Base-by-base conservation (phyloP, 2,797 vertebrate genomes). In the Danio choprae region DNA sequence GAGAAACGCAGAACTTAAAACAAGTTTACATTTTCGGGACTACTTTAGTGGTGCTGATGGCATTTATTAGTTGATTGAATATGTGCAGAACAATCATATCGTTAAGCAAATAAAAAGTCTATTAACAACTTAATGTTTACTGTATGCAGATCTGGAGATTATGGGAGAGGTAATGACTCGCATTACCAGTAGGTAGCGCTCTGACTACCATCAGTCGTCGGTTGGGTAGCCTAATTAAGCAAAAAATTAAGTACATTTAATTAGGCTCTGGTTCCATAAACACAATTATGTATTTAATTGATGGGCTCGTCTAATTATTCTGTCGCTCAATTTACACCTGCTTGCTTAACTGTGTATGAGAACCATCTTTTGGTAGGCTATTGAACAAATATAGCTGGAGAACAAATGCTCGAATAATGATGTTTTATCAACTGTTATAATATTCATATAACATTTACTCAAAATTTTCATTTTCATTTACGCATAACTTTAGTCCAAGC, bases 211-310 rank as follows among this genome's bases (percentile, higher is more conserved):
- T 79, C 10, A 40, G 89, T 90, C 91, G 91, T 84, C 93, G 89
- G 94, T 94, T 96, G 89, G 89, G 93, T 93, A 59, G 55, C 29
- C 95, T 96, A 95, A 97, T 97, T 96, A 96, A 95, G 95, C 94
- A 95, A 95, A 95, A 97, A 97, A 96, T 20, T 96, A 94, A 94
- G 94, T 95, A 95, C 93, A 96, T 96, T 93, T 96, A 97, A 97
- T 96, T 94, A 86, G 87, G 88, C 94, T 91, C 91, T 92, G 93
- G 94, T 94, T 93, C 93, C 92, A 95, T 94, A 94, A 95, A 95
- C 93, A 94, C 94, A 95, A 96, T 96, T 96, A 96, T 95, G 95
- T 95, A 96, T 96, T 92, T 92, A 93, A 94, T 92, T 93, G 89
- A 92, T 92, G 92, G 92, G 89, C 44, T 50, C 20, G 0, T 18